These are phyloP conservation scores for Sebastes alutus DNA, from an alignment of 2,797 vertebrate species.

Conservation along the genomic window DNA sequence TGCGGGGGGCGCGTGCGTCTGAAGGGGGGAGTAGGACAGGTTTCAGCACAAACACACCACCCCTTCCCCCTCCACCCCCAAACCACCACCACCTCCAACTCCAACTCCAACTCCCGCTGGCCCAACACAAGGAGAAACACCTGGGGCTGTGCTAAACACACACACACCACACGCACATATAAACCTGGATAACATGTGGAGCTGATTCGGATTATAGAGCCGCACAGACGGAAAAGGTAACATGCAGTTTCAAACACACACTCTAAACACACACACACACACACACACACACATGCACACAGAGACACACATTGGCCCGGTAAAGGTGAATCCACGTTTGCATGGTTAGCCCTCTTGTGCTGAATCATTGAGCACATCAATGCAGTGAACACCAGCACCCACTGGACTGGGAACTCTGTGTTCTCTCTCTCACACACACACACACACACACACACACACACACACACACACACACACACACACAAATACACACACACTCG, in stretches of 20 bases:
- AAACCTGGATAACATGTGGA: slow-evolving; percentile 78
- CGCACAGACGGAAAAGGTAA: slow-evolving; percentile 81
- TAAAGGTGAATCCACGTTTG: slow-evolving; percentile 43
- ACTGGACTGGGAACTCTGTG: slow-evolving; percentile 49
- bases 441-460: not conserved
- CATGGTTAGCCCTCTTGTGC: slow-evolving; percentile 63
- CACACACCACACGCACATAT: slow-evolving; percentile 36
- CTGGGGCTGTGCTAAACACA: slow-evolving; percentile 57
- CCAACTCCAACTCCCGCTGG: slow-evolving; percentile 1
- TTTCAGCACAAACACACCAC: slow-evolving; percentile 40
- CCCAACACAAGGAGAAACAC: slow-evolving; percentile 61
- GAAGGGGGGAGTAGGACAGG: slow-evolving; percentile 51
- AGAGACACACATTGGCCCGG: slow-evolving; percentile 6
- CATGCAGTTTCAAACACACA: slow-evolving; percentile 20
- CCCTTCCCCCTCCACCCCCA: not conserved
- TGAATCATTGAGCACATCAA: slow-evolving; percentile 72
- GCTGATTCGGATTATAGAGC: slow-evolving; percentile 78
- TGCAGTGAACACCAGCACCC: slow-evolving; percentile 55
- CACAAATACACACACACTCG: not conserved
- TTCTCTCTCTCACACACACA: slow-evolving; percentile 11
- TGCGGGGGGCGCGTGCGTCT: slow-evolving; percentile 30
- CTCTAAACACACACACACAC: not conserved
- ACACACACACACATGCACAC: slow-evolving; percentile 1
- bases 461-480: not conserved
- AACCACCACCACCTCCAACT: not conserved